phyloP scores from a whole-genome alignment of 2,797 vertebrate species.

The Rhincodon typus region DNA sequence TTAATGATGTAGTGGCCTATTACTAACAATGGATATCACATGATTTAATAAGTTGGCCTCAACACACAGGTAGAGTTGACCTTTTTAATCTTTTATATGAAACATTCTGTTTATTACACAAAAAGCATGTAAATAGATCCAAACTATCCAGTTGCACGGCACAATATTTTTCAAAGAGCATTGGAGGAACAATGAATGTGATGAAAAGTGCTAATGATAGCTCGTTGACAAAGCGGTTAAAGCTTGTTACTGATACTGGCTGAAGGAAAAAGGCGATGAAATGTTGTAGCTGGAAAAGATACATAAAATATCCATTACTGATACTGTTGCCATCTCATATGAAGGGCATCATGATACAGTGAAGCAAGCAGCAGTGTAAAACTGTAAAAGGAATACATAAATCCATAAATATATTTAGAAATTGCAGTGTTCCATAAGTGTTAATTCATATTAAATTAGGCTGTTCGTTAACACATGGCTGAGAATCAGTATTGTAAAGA shows the following conservation, averaged over 20 bases:
- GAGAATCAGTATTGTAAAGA: background rate
- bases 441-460: background rate
- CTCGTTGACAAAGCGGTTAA: background rate
- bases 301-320: conserved; percentile 18
- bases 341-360: background rate
- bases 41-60: background rate
- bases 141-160: too few species aligned
- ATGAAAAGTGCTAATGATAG: background rate
- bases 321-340: background rate
- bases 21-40: background rate
- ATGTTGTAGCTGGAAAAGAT: background rate
- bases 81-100: background rate
- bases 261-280: conserved; percentile 11
- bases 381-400: background rate
- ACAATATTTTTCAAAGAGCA: background rate
- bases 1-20: background rate
- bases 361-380: background rate
- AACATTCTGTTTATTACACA: conserved; percentile 10
- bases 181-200: background rate
- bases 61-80: background rate
- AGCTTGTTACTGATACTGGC: background rate
- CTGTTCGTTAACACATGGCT: background rate
- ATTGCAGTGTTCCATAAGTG: background rate
- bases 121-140: conserved; percentile 8
- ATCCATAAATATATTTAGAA: background rate